A percentile compares a stretch with the other conserved stretches of the same genome.
phyloP scores from a whole-genome alignment of 2,113 vertebrate species.

The Fulmarus glacialis region DNA sequence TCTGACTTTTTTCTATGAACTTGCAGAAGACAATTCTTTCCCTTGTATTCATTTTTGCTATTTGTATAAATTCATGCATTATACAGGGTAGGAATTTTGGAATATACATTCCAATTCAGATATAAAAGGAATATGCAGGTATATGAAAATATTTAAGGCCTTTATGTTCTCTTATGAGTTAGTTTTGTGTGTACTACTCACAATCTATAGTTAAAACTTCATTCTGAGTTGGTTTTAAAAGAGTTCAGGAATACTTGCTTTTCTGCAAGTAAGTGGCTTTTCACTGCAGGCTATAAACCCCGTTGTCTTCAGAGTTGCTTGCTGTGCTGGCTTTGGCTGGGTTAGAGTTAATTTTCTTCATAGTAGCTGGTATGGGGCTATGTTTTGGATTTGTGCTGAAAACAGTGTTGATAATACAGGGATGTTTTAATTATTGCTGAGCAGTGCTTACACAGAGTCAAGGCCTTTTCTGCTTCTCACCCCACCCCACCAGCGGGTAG shows the following conservation, averaged over 20 bases:
- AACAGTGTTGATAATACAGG: background rate
- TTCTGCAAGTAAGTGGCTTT: background rate
- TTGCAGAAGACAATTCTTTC: background rate
- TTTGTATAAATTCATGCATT: background rate
- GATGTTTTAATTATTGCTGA: rapidly evolving
- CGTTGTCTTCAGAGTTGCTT: rapidly evolving
- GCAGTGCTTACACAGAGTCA: background rate
- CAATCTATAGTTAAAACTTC: background rate
- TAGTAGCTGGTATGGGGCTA: background rate
- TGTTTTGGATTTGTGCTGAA: background rate
- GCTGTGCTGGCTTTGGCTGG: background rate
- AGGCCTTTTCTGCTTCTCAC: background rate
- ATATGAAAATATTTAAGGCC: background rate
- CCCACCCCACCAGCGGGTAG: background rate
- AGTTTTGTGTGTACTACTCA: background rate
- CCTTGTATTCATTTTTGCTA: background rate
- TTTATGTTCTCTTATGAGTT: background rate
- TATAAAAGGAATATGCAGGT: background rate
- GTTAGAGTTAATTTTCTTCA: background rate
- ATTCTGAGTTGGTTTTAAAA: background rate
- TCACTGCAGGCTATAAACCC: background rate
- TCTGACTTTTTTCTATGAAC: background rate
- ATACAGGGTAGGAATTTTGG: background rate
- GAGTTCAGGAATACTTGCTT: background rate
- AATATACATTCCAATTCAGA: background rate